Evolutionary conservation across 2,888 invertebrate genomes (phyloP).

Genomic region (Drosophila percnosoma): DNA sequence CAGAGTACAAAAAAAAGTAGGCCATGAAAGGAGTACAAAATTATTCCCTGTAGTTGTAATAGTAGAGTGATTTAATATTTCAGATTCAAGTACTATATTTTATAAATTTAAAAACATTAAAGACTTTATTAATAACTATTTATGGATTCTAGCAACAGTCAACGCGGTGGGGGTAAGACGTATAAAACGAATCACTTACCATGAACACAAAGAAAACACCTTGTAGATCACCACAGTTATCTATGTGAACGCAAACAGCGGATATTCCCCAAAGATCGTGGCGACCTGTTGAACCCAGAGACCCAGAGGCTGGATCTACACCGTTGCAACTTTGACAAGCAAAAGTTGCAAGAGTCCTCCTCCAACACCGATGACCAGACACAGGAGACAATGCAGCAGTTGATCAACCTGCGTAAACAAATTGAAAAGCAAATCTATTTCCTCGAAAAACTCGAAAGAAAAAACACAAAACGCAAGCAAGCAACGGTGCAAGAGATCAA

Average conservation of each 20-base stretch:
- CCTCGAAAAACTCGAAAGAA: neutral
- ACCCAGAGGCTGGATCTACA: conserved; percentile 36
- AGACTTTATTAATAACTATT: neutral
- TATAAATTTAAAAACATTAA: neutral
- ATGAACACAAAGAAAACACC: neutral
- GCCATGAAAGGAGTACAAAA: neutral
- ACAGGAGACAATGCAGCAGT: conserved; percentile 18
- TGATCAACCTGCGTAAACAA: conserved; percentile 21
- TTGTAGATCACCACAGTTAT: conserved; percentile 27
- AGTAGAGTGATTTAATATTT: neutral
- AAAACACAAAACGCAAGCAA: neutral
- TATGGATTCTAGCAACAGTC: conserved; percentile 7
- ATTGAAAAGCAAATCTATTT: conserved; percentile 54
- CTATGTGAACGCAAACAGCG: conserved; percentile 39
- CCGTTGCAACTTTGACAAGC: neutral
- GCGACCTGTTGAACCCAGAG: conserved; percentile 25
- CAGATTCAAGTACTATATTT: conserved; percentile 1
- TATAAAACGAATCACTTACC: too few relatives aligned
- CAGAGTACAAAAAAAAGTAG: conserved; percentile 3
- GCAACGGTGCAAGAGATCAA: too few relatives aligned
- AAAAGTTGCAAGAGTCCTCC: neutral
- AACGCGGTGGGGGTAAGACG: conserved; percentile 1
- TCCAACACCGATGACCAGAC: conserved; percentile 17
- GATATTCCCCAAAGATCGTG: conserved; percentile 28
- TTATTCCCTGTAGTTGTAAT: neutral